phyloP scores from a whole-genome alignment of 2,797 vertebrate genomes.

The Lagorchestes hirsutus region DNA sequence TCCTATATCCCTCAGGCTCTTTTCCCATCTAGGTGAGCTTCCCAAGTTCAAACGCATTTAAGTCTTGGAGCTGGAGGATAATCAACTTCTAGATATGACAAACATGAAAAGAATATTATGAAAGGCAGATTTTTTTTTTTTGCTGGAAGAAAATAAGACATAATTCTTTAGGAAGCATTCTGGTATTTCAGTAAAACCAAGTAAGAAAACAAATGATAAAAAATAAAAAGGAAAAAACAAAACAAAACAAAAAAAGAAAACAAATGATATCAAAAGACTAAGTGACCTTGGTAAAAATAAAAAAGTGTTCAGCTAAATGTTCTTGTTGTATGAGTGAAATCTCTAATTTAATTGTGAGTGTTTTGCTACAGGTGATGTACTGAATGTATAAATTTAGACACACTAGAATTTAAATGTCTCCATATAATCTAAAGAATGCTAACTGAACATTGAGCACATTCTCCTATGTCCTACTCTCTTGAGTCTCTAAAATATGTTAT shows the following conservation, averaged over 20 bases:
- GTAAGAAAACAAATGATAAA: background rate
- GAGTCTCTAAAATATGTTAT: background rate
- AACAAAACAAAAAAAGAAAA: no score
- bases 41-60: background rate
- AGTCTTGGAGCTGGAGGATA: accelerated
- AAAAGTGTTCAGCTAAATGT: accelerated
- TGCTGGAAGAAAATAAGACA: accelerated
- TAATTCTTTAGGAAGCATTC: background rate
- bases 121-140: background rate
- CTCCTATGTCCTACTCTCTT: background rate
- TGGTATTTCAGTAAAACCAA: background rate
- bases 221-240: no score
- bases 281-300: no score
- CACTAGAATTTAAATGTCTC: background rate
- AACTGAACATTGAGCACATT: background rate
- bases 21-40: background rate
- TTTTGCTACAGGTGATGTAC: background rate
- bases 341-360: background rate
- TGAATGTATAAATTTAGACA: background rate
- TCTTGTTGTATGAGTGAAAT: background rate
- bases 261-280: accelerated
- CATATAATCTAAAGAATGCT: background rate
- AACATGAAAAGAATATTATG: background rate
- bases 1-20: background rate
- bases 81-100: background rate